These are phyloP conservation scores for Lipophrys pholis DNA, from an alignment of 2,113 vertebrate species.

Conservation along the genomic window DNA sequence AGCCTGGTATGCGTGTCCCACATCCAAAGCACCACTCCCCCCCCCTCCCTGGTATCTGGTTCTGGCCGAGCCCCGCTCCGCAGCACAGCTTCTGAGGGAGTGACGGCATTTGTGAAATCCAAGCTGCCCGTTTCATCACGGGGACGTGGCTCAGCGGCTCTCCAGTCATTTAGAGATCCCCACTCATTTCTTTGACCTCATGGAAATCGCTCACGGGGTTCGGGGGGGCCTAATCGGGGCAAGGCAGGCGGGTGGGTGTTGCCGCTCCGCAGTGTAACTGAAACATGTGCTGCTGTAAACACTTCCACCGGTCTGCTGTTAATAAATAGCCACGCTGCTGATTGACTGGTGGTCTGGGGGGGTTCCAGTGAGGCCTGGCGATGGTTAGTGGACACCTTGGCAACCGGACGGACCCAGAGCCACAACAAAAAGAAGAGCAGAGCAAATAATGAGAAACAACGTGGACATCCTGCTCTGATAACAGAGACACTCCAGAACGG, in stretches of 20 bases:
- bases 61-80: conserved; percentile 15
- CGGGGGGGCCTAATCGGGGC: too few relatives aligned
- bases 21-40: conserved; percentile 19
- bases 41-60: conserved; percentile 27
- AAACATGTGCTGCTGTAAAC: conserved; percentile 75
- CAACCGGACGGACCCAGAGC: conserved; percentile 53
- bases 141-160: conserved; percentile 54
- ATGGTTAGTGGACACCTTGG: conserved; percentile 57
- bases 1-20: conserved; percentile 6
- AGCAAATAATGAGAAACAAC: conserved; percentile 42
- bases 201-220: conserved; percentile 74
- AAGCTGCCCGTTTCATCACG: conserved; percentile 62
- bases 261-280: conserved; percentile 57
- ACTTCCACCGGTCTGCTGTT: conserved; percentile 62
- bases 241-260: not conserved
- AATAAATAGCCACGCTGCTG: conserved; percentile 80
- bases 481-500: not conserved
- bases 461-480: conserved; percentile 14
- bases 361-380: conserved; percentile 65
- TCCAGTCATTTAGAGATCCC: conserved; percentile 58
- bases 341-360: conserved; percentile 66
- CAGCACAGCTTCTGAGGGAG: conserved; percentile 36
- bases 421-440: conserved; percentile 16
- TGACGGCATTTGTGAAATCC: conserved; percentile 60
- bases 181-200: conserved; percentile 77